These are phyloP conservation scores for Ceraclea dissimilis DNA, from an alignment of 2,888 invertebrate genomes.

Conservation along the genomic window DNA sequence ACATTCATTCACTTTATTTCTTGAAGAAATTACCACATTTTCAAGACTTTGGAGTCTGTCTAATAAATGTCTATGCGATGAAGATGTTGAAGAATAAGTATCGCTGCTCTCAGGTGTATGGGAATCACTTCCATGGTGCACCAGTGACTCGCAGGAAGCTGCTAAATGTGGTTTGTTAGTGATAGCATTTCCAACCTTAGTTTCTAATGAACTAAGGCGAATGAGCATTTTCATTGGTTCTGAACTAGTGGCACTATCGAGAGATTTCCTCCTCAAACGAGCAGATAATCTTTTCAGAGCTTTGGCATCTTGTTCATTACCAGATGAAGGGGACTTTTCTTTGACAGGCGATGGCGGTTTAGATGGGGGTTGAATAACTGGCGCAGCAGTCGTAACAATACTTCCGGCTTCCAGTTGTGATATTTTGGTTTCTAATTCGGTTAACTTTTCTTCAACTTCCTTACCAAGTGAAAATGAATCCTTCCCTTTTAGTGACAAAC, in stretches of 20 bases:
- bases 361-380: constrained; percentile 42
- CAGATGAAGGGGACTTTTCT: constrained; percentile 47
- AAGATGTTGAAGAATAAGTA: constrained; percentile 38
- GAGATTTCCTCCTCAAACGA: constrained; percentile 61
- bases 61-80: constrained; percentile 47
- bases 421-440: constrained; percentile 73
- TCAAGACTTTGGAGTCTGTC: constrained; percentile 55
- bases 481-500: constrained; percentile 74
- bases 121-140: constrained; percentile 40
- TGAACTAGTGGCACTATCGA: constrained; percentile 70
- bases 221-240: constrained; percentile 76
- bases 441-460: constrained; percentile 77
- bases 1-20: constrained; percentile 61
- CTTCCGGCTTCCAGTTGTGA: constrained; percentile 53
- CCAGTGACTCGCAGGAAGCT: constrained; percentile 52
- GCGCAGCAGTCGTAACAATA: constrained; percentile 37
- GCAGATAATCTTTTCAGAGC: constrained; percentile 48
- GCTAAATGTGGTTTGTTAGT: constrained; percentile 39
- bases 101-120: constrained; percentile 35
- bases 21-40: constrained; percentile 54
- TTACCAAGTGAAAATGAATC: constrained; percentile 74
- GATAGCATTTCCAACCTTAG: constrained; percentile 61
- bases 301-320: constrained; percentile 39
- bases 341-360: constrained; percentile 49
- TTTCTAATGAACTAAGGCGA: constrained; percentile 67